Base-by-base conservation (phyloP, 2,888 invertebrate genomes). In the Cataglyphis rosenhaueri region DNA sequence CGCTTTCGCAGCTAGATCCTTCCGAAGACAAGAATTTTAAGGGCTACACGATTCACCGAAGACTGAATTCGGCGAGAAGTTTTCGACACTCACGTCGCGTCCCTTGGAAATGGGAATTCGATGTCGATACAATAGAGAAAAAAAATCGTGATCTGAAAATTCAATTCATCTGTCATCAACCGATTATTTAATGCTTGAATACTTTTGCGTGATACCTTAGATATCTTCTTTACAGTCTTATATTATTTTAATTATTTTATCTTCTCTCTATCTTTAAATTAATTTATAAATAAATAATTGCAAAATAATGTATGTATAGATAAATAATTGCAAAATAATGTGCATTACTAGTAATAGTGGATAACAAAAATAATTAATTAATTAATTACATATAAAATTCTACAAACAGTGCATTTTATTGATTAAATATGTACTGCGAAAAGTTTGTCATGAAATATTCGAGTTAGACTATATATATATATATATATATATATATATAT, bases 21-120 rank as follows among this genome's bases (percentile, higher is more conserved):
- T 4, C 5, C 10, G 4, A 52, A 38, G 12, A 12, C 25, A 25
- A 5, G 18, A 25, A 65, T 38, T n/a, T 25, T 55, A 75, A 64
- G 18, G 48, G 48, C 38, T n/a, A 35, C 61, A 61, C 21, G 48
- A 64, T 18, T 48, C n/a, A 12, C n/a, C 55, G 15, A 41, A 55
- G 65, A 76, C 38, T 38, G 65, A 76, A 66, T 41, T 65, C 15
- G 21, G 1, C 15, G 41, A 66, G 57, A 76, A 76, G 29, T 76
- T 65, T 65, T 65, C 25, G 25, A 38, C 2, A 29, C n/a, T 21
- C 15, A 15, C n/a, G 65, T 55, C 21, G 41, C 29, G 41, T 57
- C 6, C 15, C 41, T 66, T 41, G 66, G n/a, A 76, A 76, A 66
- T 76, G 66, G 55, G 21, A 76, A 66, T 66, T 41, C 76, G 15